Percentiles rank a stretch among this genome's conserved stretches.
These are phyloP conservation scores for Natrix natrix DNA, from an alignment of 2,797 vertebrate genomes.

Conservation along the genomic window DNA sequence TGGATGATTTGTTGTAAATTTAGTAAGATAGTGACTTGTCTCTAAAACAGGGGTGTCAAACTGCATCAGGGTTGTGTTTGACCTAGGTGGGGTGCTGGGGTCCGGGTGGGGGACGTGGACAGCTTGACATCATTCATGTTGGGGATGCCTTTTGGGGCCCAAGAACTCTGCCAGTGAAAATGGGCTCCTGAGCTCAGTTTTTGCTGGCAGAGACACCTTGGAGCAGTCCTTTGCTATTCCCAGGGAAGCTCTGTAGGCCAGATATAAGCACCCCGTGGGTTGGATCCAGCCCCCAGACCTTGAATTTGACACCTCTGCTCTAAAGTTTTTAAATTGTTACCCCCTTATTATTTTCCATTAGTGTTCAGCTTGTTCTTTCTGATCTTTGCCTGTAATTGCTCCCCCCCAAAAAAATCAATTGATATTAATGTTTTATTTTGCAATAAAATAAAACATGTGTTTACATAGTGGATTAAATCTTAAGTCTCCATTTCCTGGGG, in stretches of 20 bases:
- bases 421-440: neutral
- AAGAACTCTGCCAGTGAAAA: no score
- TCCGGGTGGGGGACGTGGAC: no score
- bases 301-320: neutral
- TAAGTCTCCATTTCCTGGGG: neutral
- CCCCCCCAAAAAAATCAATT: neutral
- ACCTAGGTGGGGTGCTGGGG: no score
- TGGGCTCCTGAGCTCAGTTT: no score
- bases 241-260: no score
- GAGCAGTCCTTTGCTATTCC: no score
- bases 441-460: neutral
- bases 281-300: no score
- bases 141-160: no score
- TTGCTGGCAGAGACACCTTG: no score
- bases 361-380: neutral
- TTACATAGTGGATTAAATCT: neutral
- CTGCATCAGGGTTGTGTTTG: no score
- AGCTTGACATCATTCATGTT: no score
- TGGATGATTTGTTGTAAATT: neutral
- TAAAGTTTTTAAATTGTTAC: neutral
- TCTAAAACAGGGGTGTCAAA: neutral
- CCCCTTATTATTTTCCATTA: neutral
- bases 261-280: no score
- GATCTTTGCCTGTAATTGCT: neutral
- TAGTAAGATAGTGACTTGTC: neutral